Conservation (phyloP, 1,140 invertebrate species). For the Thereuonema tuberculata region DNA sequence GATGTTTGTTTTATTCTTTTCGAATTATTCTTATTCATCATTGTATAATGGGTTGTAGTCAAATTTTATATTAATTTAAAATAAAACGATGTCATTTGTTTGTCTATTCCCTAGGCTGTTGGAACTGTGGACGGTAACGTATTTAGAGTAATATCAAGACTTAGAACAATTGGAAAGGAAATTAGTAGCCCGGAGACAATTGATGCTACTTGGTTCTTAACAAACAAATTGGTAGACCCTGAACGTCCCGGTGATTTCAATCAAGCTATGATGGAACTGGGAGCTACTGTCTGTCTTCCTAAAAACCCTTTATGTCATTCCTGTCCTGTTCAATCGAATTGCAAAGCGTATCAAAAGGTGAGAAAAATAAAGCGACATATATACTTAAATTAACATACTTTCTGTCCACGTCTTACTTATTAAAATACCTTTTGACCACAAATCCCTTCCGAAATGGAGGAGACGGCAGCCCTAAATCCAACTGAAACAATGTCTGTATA, state of each 20-base stretch:
- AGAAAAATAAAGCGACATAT: background rate
- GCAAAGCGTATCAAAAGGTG: slow-evolving; percentile 9
- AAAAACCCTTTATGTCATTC: slow-evolving; percentile 25
- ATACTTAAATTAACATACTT: too few relatives aligned
- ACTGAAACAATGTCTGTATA: too few relatives aligned
- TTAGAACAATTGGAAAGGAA: slow-evolving; percentile 31
- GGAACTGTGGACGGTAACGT: slow-evolving; percentile 40
- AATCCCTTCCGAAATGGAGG: too few relatives aligned
- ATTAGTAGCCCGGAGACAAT: slow-evolving; percentile 16
- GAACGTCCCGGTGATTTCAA: slow-evolving; percentile 35
- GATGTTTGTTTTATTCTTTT: too few relatives aligned
- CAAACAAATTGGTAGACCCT: slow-evolving; percentile 28
- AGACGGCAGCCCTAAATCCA: too few relatives aligned
- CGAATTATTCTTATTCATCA: too few relatives aligned
- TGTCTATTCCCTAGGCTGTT: slow-evolving; percentile 19
- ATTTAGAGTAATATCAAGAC: slow-evolving; percentile 31
- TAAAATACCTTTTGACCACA: too few relatives aligned
- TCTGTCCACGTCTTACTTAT: too few relatives aligned
- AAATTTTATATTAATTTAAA: too few relatives aligned
- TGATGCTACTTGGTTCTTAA: slow-evolving; percentile 26
- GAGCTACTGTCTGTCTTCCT: slow-evolving; percentile 35
- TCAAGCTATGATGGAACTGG: slow-evolving; percentile 37
- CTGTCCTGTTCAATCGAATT: slow-evolving; percentile 25
- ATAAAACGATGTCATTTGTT: background rate
- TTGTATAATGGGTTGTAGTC: too few relatives aligned